Base-by-base conservation (phyloP, 2,113 vertebrate species). In the Echinops telfairi region DNA sequence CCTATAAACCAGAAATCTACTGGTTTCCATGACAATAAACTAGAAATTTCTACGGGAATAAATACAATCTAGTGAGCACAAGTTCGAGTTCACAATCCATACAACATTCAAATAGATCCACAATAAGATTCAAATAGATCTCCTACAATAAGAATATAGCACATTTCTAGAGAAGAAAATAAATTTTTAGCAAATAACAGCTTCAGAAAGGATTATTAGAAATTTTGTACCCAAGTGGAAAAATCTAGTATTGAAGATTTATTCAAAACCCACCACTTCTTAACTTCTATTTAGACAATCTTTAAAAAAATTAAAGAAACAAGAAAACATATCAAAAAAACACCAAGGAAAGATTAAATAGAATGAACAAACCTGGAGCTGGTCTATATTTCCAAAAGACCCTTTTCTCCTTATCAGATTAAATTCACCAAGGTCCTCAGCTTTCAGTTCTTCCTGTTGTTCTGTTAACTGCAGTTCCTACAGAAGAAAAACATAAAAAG, bases 401-500 rank as follows among this genome's bases (percentile, higher is more conserved):
- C 68, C 17, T 92, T 95, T 89, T 60, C 78, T 90, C 40, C 89
- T 62, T 91, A 97, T 95, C 79, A 79, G 97, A 96, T 97, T 98
- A 96, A 98, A 96, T 19, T 90, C 93, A 93, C 96, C 96, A 88
- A 96, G 94, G 60, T 98, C 98, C 92, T 98, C 97, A 89, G 97
- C 95, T 92, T 98, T 98, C 62, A 97, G 85, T 96, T 62, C 60
- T 23, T 98, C 71, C 97, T 98, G 91, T 96, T 95, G 79, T 88
- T 92, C 96, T 91, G 95, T 96, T 92, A 98, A 73, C 25, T 98
- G 98, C 66, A 98, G 97, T 83, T 98, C 98, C 98, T 98, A 29
- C 20, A 85, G 89, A 91, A 79, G 93, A 38, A 53, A 97, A 84
- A 85, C 95, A 64, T 47, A 83, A 33, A 92, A 95, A 94, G 43